Conservation (phyloP, 2,113 vertebrate genomes). For the Cyanoderma ruficeps region DNA sequence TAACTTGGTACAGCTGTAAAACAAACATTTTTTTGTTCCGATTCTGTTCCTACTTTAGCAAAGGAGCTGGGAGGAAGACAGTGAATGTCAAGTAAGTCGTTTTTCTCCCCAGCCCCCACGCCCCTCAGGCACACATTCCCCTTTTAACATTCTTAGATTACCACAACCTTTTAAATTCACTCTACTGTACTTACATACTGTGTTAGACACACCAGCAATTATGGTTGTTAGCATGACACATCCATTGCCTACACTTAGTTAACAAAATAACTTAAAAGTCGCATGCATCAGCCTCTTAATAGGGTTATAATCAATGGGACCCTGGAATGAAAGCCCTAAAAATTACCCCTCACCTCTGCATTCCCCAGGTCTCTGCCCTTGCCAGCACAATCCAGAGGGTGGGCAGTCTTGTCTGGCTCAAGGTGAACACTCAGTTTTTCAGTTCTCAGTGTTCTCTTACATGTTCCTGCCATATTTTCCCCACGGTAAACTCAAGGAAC, state of each 20-base stretch:
- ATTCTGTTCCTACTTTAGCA: slow-evolving; percentile 75
- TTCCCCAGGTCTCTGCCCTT: not conserved
- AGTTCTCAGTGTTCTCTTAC: not conserved
- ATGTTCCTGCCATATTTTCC: not conserved
- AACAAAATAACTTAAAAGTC: slow-evolving; percentile 57
- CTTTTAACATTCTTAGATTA: slow-evolving; percentile 60
- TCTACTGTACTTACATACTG: slow-evolving; percentile 44
- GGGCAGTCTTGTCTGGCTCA: not conserved
- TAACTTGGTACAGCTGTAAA: slow-evolving; percentile 84
- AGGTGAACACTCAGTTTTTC: not conserved
- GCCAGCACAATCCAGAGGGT: not conserved
- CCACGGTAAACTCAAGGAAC: not conserved
- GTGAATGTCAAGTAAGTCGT: slow-evolving; percentile 65
- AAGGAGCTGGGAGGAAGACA: slow-evolving; percentile 70
- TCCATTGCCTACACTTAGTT: slow-evolving; percentile 32
- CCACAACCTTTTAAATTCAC: slow-evolving; percentile 51
- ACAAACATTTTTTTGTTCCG: slow-evolving; percentile 83
- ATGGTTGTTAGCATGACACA: slow-evolving; percentile 23
- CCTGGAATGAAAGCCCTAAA: not conserved
- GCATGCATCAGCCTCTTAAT: not conserved
- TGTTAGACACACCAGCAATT: slow-evolving; percentile 45
- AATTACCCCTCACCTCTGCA: slow-evolving; percentile 2
- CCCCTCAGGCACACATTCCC: slow-evolving; percentile 31
- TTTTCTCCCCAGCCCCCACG: slow-evolving; percentile 52
- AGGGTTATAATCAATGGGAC: slow-evolving; percentile 5